Evolutionary conservation across 2,888 invertebrate genomes (phyloP).

Genomic region (Nephrotoma guestfalica): DNA sequence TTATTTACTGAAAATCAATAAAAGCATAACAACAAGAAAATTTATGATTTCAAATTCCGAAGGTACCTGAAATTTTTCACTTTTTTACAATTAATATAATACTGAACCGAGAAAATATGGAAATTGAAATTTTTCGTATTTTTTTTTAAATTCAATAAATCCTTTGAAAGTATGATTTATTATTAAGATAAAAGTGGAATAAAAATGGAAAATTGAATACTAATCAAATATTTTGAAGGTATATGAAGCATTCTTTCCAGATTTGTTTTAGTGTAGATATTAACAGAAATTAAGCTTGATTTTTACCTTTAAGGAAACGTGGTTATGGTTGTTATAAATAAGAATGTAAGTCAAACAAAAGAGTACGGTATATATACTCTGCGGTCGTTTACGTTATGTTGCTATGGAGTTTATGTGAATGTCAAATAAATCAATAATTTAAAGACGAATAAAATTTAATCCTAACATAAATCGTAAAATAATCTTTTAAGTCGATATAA

Average conservation of each 20-base stretch:
- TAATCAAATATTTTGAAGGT: background rate
- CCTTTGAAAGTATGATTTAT: background rate
- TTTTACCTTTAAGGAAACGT: background rate
- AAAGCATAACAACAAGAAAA: too few species aligned
- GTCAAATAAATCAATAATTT: background rate
- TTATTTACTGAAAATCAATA: too few species aligned
- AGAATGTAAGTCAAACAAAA: background rate
- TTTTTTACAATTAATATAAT: background rate
- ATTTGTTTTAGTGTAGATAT: background rate
- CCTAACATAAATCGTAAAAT: background rate
- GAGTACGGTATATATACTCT: background rate
- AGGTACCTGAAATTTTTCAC: background rate
- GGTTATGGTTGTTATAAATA: background rate
- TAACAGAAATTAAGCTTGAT: background rate
- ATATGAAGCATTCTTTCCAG: background rate
- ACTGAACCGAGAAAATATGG: background rate
- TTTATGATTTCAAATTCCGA: too few species aligned
- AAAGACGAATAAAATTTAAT: background rate
- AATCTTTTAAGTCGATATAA: background rate
- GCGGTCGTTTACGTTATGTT: background rate
- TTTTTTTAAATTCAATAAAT: background rate
- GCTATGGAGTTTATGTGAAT: background rate
- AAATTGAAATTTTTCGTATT: background rate
- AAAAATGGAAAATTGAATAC: background rate
- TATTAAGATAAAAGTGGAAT: background rate